Conservation (phyloP, 2,888 invertebrate species). For the Chrysomela aeneicollis region DNA sequence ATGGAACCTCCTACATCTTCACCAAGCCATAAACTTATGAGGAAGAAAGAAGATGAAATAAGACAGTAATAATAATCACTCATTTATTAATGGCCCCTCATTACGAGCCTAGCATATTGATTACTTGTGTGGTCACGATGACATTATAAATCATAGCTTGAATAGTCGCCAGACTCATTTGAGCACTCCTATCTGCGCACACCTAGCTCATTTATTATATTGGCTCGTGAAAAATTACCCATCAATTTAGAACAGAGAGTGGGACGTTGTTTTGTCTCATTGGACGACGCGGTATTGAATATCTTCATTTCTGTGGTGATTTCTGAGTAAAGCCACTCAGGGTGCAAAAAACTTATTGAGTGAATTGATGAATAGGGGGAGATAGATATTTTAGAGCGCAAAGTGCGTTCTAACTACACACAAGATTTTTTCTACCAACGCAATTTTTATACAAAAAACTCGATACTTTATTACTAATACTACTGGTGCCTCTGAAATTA, state of each 20-base stretch:
- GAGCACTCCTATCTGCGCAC: slow-evolving; percentile 20
- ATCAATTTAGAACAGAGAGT: slow-evolving; percentile 10
- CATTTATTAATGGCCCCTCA: slow-evolving; percentile 18
- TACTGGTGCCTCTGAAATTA: too few relatives aligned
- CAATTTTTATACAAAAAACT: too few relatives aligned
- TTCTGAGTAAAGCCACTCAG: too few relatives aligned
- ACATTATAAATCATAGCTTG: slow-evolving; percentile 30
- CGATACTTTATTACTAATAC: too few relatives aligned
- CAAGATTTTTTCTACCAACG: too few relatives aligned
- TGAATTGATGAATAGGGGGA: too few relatives aligned
- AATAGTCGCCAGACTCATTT: slow-evolving; percentile 18
- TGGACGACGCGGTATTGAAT: neutral
- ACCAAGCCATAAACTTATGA: neutral
- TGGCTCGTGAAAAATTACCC: slow-evolving; percentile 10
- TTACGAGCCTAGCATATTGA: slow-evolving; percentile 20
- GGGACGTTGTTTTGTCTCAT: slow-evolving; percentile 10
- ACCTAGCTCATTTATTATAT: slow-evolving; percentile 19
- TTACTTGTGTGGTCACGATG: slow-evolving; percentile 24
- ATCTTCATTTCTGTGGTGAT: neutral
- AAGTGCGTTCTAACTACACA: too few relatives aligned
- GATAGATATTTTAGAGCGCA: too few relatives aligned
- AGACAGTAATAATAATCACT: slow-evolving; percentile 16
- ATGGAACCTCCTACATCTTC: neutral
- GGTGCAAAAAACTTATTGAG: too few relatives aligned
- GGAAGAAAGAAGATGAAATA: neutral